Base-by-base conservation (phyloP, 2,113 vertebrate species). In the Ranitomeya imitator region DNA sequence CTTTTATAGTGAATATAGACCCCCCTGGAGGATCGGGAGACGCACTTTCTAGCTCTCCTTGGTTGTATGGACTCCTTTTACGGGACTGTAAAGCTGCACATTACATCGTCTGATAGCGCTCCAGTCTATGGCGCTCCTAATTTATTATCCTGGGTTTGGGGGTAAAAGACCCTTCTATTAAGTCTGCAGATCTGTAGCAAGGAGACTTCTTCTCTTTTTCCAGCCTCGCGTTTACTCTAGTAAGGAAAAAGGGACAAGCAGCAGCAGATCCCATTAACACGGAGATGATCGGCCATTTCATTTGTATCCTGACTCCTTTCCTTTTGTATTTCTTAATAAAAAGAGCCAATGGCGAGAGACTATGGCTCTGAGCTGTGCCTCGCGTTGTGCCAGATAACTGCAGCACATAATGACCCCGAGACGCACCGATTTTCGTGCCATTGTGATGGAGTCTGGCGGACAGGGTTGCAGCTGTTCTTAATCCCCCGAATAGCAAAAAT, bases 301-400 rank as follows among this genome's bases (percentile, higher is more conserved):
- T 31, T 79, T 79, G 77, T 79, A 57, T 65, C 31, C 81, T 52
- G 18, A 21, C 61, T 16, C 61, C 63, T 83, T 21, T 67, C 37
- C 3, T 83, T 83, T 67, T 19, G 37, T 83, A 45, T 60, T 83
- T 65, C 60, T 83, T 59, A 59, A 80, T 59, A 80, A 80, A 59
- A 26, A 26, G 31, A 51, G 59, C n/a, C 59, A 18, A 8, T 12
- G 52, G 45, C 18, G 61, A 54, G 61, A n/a, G 60, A 2, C 7
- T 37, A 23, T 21, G 80, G 7, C 60, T 65, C 19, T 67, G 60
- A 65, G 80, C 80, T 52, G 37, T 1, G 15, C 63, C 51, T 52
- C 19, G 67, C 7, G 54, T 67, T 52, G 63, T 52, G 15, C 37
- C n/a, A 23, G 67, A 83, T 51, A 61, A 67, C 19, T 23, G 14